Conservation (phyloP, 1,140 invertebrate genomes). For the Drosophila mauritiana region DNA sequence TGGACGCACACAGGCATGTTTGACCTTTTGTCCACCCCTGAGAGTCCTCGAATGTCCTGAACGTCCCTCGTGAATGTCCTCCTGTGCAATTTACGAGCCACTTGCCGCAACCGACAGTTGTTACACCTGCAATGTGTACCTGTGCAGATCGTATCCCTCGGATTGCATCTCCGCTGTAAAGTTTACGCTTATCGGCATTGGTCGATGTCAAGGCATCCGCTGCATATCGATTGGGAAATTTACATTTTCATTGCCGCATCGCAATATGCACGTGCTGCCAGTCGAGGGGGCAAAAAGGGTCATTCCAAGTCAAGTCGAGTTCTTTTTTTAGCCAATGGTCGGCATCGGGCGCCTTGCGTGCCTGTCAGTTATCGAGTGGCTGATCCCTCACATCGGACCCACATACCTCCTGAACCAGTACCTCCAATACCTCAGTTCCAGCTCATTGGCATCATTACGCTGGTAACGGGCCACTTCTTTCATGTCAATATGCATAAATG, state of each 20-base stretch:
- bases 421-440: constrained; percentile 4
- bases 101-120: constrained; percentile 52
- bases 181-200: constrained; percentile 54
- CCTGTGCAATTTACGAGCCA: constrained; percentile 74
- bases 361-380: constrained; percentile 70
- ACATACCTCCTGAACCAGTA: constrained; percentile 44
- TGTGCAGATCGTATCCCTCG: constrained; percentile 9
- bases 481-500: constrained; percentile 75
- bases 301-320: background rate
- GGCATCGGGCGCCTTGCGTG: constrained; percentile 72
- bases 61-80: constrained; percentile 35
- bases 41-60: constrained; percentile 4
- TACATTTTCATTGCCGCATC: constrained; percentile 63
- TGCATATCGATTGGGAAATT: constrained; percentile 77
- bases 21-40: constrained; percentile 5
- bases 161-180: constrained; percentile 54
- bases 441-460: constrained; percentile 18
- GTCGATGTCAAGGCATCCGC: constrained; percentile 65
- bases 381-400: constrained; percentile 42
- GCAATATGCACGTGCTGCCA: constrained; percentile 53
- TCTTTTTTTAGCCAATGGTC: constrained; percentile 16
- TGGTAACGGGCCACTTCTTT: constrained; percentile 66
- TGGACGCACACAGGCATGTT: constrained; percentile 47
- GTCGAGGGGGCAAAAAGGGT: constrained; percentile 21
- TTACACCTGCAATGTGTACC: constrained; percentile 69